Conservation (phyloP, 2,888 invertebrate species). For the Carpatolechia fugitivella region DNA sequence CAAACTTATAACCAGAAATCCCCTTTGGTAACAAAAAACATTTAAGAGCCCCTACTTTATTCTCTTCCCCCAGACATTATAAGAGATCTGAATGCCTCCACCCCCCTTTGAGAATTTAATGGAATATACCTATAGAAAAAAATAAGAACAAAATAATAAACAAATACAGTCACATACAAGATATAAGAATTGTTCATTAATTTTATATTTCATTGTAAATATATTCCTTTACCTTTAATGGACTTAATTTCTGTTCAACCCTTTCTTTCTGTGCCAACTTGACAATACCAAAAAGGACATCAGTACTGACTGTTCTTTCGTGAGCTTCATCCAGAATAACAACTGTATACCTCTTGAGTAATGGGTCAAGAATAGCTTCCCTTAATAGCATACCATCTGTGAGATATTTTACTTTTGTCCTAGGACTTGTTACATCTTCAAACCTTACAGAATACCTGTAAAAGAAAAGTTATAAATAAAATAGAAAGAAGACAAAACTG, state of each 20-base stretch:
- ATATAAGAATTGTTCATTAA: too few species aligned
- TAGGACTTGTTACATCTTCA: slow-evolving; percentile 89
- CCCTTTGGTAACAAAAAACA: too few species aligned
- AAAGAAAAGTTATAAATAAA: slow-evolving; percentile 18
- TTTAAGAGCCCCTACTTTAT: too few species aligned
- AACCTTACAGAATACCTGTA: slow-evolving; percentile 90
- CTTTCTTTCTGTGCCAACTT: slow-evolving; percentile 91
- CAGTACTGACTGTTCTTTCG: slow-evolving; percentile 96
- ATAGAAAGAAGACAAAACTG: too few species aligned
- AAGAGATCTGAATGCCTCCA: too few species aligned
- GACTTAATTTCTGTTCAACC: slow-evolving; percentile 75
- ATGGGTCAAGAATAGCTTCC: slow-evolving; percentile 90
- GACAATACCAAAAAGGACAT: slow-evolving; percentile 95
- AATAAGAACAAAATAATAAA: too few species aligned
- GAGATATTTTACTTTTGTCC: slow-evolving; percentile 93
- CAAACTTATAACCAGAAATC: too few species aligned
- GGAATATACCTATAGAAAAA: too few species aligned
- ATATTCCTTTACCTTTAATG: slow-evolving; percentile 81
- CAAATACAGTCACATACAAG: too few species aligned
- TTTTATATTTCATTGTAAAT: too few species aligned
- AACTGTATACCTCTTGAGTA: slow-evolving; percentile 87
- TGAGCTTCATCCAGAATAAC: slow-evolving; percentile 97
- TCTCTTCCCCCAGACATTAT: too few species aligned
- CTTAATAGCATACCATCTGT: slow-evolving; percentile 97
- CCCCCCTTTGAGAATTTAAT: too few species aligned